These are phyloP conservation scores for Danaus chrysippus DNA, from an alignment of 2,888 invertebrate genomes.

Conservation along the genomic window DNA sequence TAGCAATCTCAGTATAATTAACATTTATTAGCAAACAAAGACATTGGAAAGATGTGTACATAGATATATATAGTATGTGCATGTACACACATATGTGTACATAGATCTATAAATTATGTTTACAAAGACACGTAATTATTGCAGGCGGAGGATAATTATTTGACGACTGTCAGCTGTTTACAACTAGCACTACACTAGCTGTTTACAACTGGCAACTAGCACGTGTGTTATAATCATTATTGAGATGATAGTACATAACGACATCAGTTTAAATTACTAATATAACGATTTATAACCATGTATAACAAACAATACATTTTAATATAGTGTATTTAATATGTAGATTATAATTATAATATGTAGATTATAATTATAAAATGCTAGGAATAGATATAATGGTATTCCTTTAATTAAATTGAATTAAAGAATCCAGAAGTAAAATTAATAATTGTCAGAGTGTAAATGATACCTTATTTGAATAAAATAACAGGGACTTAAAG, in stretches of 20 bases:
- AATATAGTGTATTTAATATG: no score
- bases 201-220: conserved; percentile 15
- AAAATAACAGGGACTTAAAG: neutral
- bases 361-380: no score
- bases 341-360: no score
- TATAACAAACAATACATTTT: no score
- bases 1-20: no score
- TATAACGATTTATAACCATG: no score
- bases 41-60: neutral
- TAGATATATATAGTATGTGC: neutral
- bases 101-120: neutral
- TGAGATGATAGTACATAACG: neutral
- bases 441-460: neutral
- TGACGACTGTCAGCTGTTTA: conserved; percentile 19
- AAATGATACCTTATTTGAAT: neutral
- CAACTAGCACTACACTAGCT: conserved; percentile 18
- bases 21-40: no score
- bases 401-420: no score
- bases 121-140: conserved; percentile 13
- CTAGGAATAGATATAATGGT: no score
- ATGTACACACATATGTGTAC: no score
- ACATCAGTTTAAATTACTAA: no score
- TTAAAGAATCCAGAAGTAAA: no score
- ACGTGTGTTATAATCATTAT: conserved; percentile 1
- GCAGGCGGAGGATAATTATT: conserved; percentile 15